Evolutionary conservation across 1,140 invertebrate genomes (phyloP).

Genomic region (Dendrolimus punctatus): DNA sequence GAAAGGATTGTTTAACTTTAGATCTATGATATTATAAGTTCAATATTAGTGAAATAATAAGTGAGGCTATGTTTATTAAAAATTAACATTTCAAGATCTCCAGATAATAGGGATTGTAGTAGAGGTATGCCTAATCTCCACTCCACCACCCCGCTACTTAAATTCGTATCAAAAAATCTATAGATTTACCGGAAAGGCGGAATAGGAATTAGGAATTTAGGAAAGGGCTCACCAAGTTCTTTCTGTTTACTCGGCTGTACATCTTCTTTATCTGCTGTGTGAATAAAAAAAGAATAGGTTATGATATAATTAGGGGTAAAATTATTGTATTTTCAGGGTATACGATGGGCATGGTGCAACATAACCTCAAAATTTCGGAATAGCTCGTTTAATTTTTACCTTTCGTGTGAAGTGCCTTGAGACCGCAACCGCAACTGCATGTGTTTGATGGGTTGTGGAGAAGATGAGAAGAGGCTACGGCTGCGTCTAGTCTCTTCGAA

Average conservation of each 20-base stretch:
- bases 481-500: conserved; percentile 44
- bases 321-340: conserved; percentile 1
- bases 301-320: conserved; percentile 1
- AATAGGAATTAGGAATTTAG: conserved; percentile 1
- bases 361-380: conserved; percentile 48
- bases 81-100: no score
- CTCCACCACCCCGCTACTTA: no score
- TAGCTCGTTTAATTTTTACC: conserved; percentile 59
- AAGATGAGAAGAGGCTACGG: conserved; percentile 32
- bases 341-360: conserved; percentile 34
- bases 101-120: no score
- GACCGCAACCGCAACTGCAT: conserved; percentile 77
- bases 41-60: no score
- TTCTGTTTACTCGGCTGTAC: conserved; percentile 30
- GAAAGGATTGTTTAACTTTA: no score
- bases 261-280: conserved; percentile 33
- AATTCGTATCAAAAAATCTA: no score
- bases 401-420: conserved; percentile 77
- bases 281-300: conserved; percentile 8
- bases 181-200: no score
- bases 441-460: conserved; percentile 62
- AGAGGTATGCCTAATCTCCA: no score
- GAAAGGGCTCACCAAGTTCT: conserved; percentile 47
- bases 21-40: no score
- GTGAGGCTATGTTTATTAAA: no score